Evolutionary conservation across 2,113 vertebrate genomes (phyloP), one percentile per base, ranked within the genome.

Genomic region (Entelurus aequoreus): DNA sequence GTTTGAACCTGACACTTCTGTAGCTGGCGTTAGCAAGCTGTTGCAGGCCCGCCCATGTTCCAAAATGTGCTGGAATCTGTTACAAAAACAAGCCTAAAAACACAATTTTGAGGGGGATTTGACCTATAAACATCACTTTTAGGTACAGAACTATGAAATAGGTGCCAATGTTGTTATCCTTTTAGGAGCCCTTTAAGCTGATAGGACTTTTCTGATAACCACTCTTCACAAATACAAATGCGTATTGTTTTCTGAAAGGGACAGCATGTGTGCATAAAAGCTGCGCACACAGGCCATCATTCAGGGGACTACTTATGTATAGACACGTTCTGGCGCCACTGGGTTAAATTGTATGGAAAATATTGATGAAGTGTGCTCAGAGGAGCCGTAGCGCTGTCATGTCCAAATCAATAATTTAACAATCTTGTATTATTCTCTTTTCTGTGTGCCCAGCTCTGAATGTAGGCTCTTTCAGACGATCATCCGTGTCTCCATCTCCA

Each of bases 321-420:
- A 68, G 65, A 58, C 69, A 78, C 44, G 44, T 64, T 57, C 60
- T 61, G 57, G 62, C 72, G 73, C 63, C 66, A 65, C 63, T 62
- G 59, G 70, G 79, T 86, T 90, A 86, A 90, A 88, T 80, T 82
- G 78, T 76, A 87, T 82, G 84, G 82, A 84, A 88, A 88, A 83
- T 87, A 85, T 87, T 84, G 82, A 88, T 85, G 72, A 81, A 84
- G 82, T 69, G 65, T 48, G 48, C 80, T 78, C 79, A 63, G 68
- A 71, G 76, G 71, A 74, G 71, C 54, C n/a, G 78, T 72, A 58
- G 69, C 38, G 62, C 59, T 83, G 81, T 83, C 85, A 84, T 84
- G 83, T 88, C 62, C 53, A 51, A 50, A 83, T 89, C 84, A 87
- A 89, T 90, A 88, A 88, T 86, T 83, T 63, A 86, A 78, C 68